A percentile compares a stretch with the other conserved stretches of the same genome.
Evolutionary conservation across 2,888 invertebrate species (phyloP).

Genomic region (Stenolophus ochropezus): DNA sequence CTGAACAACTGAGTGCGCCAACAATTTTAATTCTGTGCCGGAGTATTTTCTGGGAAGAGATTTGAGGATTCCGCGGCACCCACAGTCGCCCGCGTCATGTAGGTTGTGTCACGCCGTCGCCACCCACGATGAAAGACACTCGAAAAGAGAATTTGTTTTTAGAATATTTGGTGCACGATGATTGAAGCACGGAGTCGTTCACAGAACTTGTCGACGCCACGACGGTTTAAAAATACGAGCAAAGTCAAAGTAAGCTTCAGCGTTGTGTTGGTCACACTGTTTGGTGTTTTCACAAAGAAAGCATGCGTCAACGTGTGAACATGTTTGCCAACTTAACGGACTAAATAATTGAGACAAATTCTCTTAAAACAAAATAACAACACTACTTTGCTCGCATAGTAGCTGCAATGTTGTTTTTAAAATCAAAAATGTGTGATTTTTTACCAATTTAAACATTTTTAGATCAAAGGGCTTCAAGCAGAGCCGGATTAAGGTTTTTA

Average conservation of each 20-base stretch:
- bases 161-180: conserved; percentile 52
- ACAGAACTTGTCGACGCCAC: conserved; percentile 38
- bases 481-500: too few species aligned
- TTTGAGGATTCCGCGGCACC: conserved; percentile 22
- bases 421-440: too few species aligned
- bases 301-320: conserved; percentile 2
- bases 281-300: conserved; percentile 9
- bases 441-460: too few species aligned
- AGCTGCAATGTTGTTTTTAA: too few species aligned
- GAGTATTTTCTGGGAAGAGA: conserved; percentile 13
- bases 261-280: conserved; percentile 17
- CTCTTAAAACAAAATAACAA: not conserved
- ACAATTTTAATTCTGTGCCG: conserved; percentile 23
- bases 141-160: conserved; percentile 54
- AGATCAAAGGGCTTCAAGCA: too few species aligned
- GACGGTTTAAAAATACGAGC: conserved; percentile 46
- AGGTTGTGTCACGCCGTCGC: conserved; percentile 49
- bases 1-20: not conserved
- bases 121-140: conserved; percentile 48
- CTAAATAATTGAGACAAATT: not conserved
- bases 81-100: conserved; percentile 34
- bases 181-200: conserved; percentile 41
- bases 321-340: not conserved
- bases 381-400: too few species aligned
- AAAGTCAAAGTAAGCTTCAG: not conserved